A percentile compares a stretch with the other conserved stretches of the same genome.
These are phyloP conservation scores for human (Homo sapiens) DNA, from an alignment of 2,113 vertebrate genomes.

Conservation along the genomic window GRCh38 chr13:113840001-113840500, in stretches of 20 bases:
- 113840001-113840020: neutral
- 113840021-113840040: neutral
- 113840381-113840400: fast-evolving
- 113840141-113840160: neutral
- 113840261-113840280: neutral
- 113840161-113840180: neutral
- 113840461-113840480: neutral
- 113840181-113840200: neutral
- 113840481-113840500: neutral
- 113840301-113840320: too few relatives aligned
- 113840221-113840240: neutral
- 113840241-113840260: neutral
- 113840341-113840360: neutral
- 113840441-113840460: too few relatives aligned
- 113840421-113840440: neutral
- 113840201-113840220: neutral
- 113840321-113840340: neutral
- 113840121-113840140: neutral
- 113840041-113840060: neutral
- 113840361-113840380: neutral
- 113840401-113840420: neutral
- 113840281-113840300: neutral
- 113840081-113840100: neutral
- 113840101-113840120: too few relatives aligned
- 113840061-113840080: neutral